Conservation (phyloP, 2,888 invertebrate genomes). For the Selenia dentaria region DNA sequence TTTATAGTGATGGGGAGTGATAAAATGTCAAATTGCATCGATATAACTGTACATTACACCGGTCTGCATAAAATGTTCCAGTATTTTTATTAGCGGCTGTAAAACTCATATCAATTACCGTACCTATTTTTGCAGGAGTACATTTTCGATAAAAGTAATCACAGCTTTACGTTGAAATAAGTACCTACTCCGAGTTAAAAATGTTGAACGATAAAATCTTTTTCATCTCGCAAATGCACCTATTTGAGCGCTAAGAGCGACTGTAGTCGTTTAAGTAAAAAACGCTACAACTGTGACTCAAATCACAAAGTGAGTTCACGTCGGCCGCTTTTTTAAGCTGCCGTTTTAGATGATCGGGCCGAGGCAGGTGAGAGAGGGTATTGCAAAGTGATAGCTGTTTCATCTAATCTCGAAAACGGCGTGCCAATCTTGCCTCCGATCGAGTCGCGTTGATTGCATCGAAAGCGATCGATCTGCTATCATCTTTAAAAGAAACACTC, state of each 20-base stretch:
- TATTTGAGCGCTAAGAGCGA: conserved; percentile 35
- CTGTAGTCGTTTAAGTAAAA: conserved; percentile 46
- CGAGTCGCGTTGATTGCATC: conserved; percentile 61
- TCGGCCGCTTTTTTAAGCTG: conserved; percentile 33
- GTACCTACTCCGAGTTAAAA: conserved; percentile 34
- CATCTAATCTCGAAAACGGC: conserved; percentile 52
- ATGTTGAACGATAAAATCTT: conserved; percentile 37
- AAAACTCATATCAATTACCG: conserved; percentile 38
- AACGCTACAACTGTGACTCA: conserved; percentile 47
- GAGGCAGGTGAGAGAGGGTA: conserved; percentile 45
- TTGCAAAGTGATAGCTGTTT: conserved; percentile 51
- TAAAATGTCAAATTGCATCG: conserved; percentile 37
- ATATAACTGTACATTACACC: conserved; percentile 36
- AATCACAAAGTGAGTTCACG: conserved; percentile 49
- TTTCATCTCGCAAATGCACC: conserved; percentile 39
- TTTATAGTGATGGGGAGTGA: conserved; percentile 37
- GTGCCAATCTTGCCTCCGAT: conserved; percentile 59
- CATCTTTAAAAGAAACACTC: conserved; percentile 45
- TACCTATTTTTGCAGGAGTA: conserved; percentile 31
- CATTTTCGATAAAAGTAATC: conserved; percentile 32
- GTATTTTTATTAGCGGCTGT: conserved; percentile 31
- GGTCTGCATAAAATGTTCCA: conserved; percentile 36
- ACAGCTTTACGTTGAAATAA: conserved; percentile 34
- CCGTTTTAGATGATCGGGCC: conserved; percentile 43
- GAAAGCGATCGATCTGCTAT: conserved; percentile 35